Conservation (phyloP, 2,797 vertebrate species). For the Synanceia verrucosa region DNA sequence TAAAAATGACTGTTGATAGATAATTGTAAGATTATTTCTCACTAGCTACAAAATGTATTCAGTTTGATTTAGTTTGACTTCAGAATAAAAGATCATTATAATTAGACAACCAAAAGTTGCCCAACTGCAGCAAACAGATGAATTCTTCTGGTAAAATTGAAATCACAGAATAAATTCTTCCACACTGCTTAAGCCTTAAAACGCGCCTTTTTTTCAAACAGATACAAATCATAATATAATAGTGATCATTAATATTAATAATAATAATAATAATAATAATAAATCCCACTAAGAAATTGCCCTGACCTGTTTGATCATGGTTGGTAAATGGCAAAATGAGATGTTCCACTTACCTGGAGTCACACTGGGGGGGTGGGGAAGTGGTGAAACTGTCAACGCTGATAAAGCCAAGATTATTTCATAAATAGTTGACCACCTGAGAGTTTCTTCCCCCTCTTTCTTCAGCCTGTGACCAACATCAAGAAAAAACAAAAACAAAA, state of each 20-base stretch:
- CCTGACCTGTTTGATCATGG: not conserved
- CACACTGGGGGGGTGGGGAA: slow-evolving; percentile 73
- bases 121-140: slow-evolving; percentile 12
- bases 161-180: slow-evolving; percentile 12
- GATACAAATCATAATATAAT: not conserved
- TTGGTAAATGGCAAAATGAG: slow-evolving; percentile 30
- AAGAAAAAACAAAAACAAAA: slow-evolving; percentile 38
- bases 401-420: slow-evolving; percentile 78
- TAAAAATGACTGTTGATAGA: not conserved
- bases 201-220: not conserved
- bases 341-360: slow-evolving; percentile 80
- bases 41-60: not conserved
- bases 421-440: slow-evolving; percentile 73
- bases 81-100: not conserved
- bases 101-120: slow-evolving; percentile 15
- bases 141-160: slow-evolving; percentile 33
- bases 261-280: too few species aligned
- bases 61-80: not conserved
- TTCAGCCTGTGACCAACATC: slow-evolving; percentile 71
- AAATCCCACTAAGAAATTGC: not conserved
- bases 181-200: not conserved
- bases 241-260: too few species aligned
- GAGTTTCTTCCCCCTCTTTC: slow-evolving; percentile 30
- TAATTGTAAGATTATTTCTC: not conserved
- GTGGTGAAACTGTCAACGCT: slow-evolving; percentile 70